These are phyloP conservation scores for Aricia agestis DNA, from an alignment of 1,140 invertebrate genomes.

Conservation along the genomic window DNA sequence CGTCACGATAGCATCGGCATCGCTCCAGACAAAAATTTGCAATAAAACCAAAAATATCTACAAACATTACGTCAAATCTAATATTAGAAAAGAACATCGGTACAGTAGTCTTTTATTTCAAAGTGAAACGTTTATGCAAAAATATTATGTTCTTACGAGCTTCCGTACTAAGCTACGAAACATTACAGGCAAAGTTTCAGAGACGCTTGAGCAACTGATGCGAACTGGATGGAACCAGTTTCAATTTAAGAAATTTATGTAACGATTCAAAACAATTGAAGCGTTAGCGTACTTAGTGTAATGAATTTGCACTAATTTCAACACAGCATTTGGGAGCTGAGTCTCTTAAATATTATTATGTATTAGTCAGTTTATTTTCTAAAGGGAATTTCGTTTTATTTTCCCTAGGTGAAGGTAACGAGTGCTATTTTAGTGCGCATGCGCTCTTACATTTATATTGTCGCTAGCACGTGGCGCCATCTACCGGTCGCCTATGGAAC, in stretches of 20 bases:
- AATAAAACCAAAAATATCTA: slow-evolving; percentile 12
- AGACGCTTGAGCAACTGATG: slow-evolving; percentile 36
- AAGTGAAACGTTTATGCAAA: not conserved
- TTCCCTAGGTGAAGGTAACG: slow-evolving; percentile 73
- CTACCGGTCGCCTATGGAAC: slow-evolving; percentile 50
- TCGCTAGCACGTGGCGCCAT: slow-evolving; percentile 55
- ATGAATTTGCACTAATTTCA: slow-evolving; percentile 14
- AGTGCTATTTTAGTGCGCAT: slow-evolving; percentile 66
- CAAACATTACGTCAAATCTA: slow-evolving; percentile 12
- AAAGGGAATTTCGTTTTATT: slow-evolving; percentile 36
- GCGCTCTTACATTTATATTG: slow-evolving; percentile 38
- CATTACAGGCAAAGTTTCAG: slow-evolving; percentile 29
- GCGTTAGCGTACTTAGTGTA: slow-evolving; percentile 28
- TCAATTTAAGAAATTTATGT: slow-evolving; percentile 59
- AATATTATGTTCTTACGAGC: not conserved
- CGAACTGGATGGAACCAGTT: slow-evolving; percentile 50
- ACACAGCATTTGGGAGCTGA: not conserved
- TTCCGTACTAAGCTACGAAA: not conserved
- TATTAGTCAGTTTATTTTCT: slow-evolving; percentile 23
- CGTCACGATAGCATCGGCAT: not conserved
- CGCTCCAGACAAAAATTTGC: slow-evolving; percentile 9
- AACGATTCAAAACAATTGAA: slow-evolving; percentile 66
- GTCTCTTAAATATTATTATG: not conserved
- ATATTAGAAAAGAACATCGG: slow-evolving; percentile 6
- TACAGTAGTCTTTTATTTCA: not conserved